These are phyloP conservation scores for Parnassius glacialis DNA, from an alignment of 2,888 invertebrate species.

Conservation along the genomic window DNA sequence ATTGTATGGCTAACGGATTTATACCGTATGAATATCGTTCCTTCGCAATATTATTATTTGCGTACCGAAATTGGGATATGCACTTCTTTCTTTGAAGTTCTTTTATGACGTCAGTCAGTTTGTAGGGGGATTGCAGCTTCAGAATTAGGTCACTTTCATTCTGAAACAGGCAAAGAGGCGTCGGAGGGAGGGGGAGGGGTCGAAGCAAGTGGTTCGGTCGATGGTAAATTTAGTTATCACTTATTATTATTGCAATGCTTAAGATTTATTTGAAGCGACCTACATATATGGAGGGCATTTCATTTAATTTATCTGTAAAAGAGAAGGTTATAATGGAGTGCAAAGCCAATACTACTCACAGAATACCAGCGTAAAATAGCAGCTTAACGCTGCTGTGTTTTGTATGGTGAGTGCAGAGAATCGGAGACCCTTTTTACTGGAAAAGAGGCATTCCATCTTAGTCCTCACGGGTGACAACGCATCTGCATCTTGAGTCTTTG, in stretches of 20 bases:
- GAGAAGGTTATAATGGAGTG: no score
- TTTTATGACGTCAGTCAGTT: constrained; percentile 80
- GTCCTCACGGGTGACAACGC: no score
- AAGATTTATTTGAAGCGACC: not conserved
- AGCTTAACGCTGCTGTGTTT: no score
- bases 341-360: no score
- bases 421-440: no score
- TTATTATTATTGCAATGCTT: constrained; percentile 39
- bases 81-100: constrained; percentile 48
- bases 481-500: no score
- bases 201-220: constrained; percentile 44
- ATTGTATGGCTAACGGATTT: constrained; percentile 30
- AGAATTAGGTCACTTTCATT: constrained; percentile 84
- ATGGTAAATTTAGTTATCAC: constrained; percentile 52
- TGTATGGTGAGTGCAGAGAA: no score
- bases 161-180: constrained; percentile 77
- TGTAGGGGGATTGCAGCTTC: constrained; percentile 69
- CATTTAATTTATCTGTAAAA: no score
- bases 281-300: not conserved
- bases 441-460: no score
- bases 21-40: constrained; percentile 27
- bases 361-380: no score
- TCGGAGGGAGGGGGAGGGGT: constrained; percentile 45
- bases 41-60: constrained; percentile 35
- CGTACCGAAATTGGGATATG: constrained; percentile 46